phyloP scores from a whole-genome alignment of 2,797 vertebrate species.

The Emys orbicularis region DNA sequence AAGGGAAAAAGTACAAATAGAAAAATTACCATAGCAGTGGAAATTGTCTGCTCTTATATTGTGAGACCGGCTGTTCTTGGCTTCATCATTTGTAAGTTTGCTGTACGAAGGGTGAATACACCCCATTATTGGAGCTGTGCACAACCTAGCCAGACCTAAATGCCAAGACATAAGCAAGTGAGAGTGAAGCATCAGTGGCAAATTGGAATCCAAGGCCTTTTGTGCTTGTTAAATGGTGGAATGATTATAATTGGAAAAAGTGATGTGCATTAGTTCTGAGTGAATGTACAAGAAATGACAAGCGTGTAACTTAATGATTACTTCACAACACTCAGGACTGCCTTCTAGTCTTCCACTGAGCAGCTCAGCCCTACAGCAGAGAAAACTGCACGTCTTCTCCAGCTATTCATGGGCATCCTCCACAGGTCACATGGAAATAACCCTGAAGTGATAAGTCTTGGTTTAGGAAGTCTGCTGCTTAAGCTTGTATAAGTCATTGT shows the following conservation, averaged over 20 bases:
- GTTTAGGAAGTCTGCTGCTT: slow-evolving; percentile 84
- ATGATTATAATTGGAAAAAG: slow-evolving; percentile 90
- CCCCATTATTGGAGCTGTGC: slow-evolving; percentile 74
- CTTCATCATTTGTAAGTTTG: slow-evolving; percentile 69
- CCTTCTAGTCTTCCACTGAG: slow-evolving; percentile 75
- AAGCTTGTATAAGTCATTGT: slow-evolving; percentile 82
- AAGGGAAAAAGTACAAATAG: slow-evolving; percentile 60
- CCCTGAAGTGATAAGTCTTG: slow-evolving; percentile 85
- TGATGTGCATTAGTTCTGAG: slow-evolving; percentile 90
- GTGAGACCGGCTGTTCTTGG: slow-evolving; percentile 73
- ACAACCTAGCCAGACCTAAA: slow-evolving; percentile 81
- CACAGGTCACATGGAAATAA: slow-evolving; percentile 88
- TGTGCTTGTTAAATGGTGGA: slow-evolving; percentile 91
- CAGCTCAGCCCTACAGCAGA: slow-evolving; percentile 83
- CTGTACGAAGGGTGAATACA: slow-evolving; percentile 72
- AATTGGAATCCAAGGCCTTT: slow-evolving; percentile 88
- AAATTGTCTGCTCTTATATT: slow-evolving; percentile 68
- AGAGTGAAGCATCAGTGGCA: slow-evolving; percentile 86
- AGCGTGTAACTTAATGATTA: slow-evolving; percentile 89
- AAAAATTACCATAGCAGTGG: slow-evolving; percentile 69
- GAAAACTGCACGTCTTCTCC: slow-evolving; percentile 81
- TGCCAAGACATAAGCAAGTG: slow-evolving; percentile 85
- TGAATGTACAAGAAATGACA: slow-evolving; percentile 91
- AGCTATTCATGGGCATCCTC: slow-evolving; percentile 82
- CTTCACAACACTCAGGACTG: slow-evolving; percentile 82